Percentiles rank a stretch among this genome's conserved stretches.
Conservation (phyloP, 2,113 vertebrate species). For the Pleuronectes platessa region DNA sequence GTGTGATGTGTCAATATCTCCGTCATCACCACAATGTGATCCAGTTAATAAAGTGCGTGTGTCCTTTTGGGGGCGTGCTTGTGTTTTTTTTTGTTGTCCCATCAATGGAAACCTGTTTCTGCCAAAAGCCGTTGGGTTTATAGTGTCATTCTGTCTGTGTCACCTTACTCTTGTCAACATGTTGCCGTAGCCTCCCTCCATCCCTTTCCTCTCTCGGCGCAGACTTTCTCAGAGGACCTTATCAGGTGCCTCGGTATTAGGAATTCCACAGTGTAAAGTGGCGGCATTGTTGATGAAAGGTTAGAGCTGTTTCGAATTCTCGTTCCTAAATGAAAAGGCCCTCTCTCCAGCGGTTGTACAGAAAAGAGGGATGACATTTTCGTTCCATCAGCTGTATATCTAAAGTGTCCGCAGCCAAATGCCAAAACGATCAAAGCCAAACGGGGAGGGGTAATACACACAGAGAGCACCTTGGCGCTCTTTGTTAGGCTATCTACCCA, state of each 20-base stretch:
- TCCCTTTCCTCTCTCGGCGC: conserved; percentile 9
- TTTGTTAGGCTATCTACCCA: conserved; percentile 68
- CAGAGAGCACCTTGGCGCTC: conserved; percentile 52
- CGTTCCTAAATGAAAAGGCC: conserved; percentile 69
- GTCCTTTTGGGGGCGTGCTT: background rate
- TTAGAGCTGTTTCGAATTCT: conserved; percentile 76
- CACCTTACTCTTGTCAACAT: conserved; percentile 53
- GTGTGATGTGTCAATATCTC: background rate
- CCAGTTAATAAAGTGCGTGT: no score
- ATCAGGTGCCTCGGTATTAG: conserved; percentile 59
- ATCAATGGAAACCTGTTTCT: conserved; percentile 43
- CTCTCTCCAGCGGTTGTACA: conserved; percentile 65
- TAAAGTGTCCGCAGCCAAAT: conserved; percentile 75
- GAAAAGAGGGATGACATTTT: conserved; percentile 77
- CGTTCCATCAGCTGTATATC: conserved; percentile 77
- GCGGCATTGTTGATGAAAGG: conserved; percentile 78
- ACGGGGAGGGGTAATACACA: conserved; percentile 65
- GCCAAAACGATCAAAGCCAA: conserved; percentile 78
- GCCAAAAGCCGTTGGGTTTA: conserved; percentile 35
- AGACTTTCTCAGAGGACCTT: conserved; percentile 55
- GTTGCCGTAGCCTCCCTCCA: conserved; percentile 23
- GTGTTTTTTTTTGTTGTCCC: conserved; percentile 11
- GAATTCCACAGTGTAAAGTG: conserved; percentile 73
- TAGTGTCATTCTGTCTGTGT: conserved; percentile 57
- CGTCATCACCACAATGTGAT: background rate